Base-by-base conservation (phyloP, 1,140 invertebrate genomes). In the Cotesia vestalis region DNA sequence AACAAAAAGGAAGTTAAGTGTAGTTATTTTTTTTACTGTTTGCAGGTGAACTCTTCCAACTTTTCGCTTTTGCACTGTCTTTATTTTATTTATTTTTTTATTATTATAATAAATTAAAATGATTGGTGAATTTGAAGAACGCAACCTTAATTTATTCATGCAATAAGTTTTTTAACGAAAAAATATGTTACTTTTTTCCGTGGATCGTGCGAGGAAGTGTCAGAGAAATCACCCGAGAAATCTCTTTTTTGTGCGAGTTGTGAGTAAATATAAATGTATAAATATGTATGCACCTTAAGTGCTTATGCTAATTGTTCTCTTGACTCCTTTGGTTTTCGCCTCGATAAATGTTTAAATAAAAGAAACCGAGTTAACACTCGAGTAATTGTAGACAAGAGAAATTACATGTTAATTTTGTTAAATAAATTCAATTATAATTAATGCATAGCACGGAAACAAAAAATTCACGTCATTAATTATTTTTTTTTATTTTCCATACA, bases 231-330 rank as follows among this genome's bases (percentile, higher is more conserved):
- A 46, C 6, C 11, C 6, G 3, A 46, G 40, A 46, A 46, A 61
- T 27, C n/a, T 46, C 38, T 61, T n/a, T 70, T 20, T 8, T 61
- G 34, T 0, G 34, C 46, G 40, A 52, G 36, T 46, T 9, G 60
- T 46, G 53, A 63, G 53, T 53, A 17, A 57, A 57, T 57, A n/a
- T 34, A 34, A 36, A 8, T 34, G 57, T 68, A 38, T 53, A 68
- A 55, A 68, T 68, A 40, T 61, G 59, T 63, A 51, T 52, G 14
- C 34, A 71, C 36, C 46, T 61, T 53, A 71, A 71, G 38, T 71
- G 12, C 38, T 36, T 64, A 64, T 64, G 62, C 17, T 64, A 46
- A 64, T 64, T 40, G 12, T 64, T 64, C 12, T 40, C 38, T 71
- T 40, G n/a, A 14, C 27, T 64, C 11, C 9, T 46, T 53, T 27